Conservation (phyloP, 1,140 invertebrate species). For the Pristionchus pacificus region DNA sequence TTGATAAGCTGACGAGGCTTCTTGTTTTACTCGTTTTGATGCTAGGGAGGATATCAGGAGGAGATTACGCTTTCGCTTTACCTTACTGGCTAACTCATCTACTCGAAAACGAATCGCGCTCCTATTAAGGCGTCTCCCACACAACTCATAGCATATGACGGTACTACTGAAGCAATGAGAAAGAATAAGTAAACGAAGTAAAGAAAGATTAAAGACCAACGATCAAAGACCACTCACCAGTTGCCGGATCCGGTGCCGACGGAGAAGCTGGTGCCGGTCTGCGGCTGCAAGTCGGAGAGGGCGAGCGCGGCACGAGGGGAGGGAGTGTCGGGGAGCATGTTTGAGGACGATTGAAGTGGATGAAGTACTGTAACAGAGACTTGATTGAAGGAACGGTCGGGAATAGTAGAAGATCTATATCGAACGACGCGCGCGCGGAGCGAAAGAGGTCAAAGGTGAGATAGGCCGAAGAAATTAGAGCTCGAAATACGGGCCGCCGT, state of each 20-base stretch:
- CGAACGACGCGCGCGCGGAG: not conserved
- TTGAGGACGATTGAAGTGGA: slow-evolving; percentile 6
- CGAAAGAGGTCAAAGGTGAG: not conserved
- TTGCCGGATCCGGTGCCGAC: slow-evolving; percentile 49
- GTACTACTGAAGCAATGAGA: too few relatives aligned
- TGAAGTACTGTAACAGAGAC: not conserved
- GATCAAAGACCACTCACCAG: slow-evolving; percentile 28
- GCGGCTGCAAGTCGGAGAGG: slow-evolving; percentile 43
- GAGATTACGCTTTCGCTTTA: too few relatives aligned
- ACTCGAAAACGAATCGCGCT: too few relatives aligned
- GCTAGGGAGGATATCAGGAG: too few relatives aligned
- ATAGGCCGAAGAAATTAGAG: not conserved
- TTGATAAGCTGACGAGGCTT: too few relatives aligned
- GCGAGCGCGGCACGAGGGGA: slow-evolving; percentile 50
- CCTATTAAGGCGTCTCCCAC: too few relatives aligned
- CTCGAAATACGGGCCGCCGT: too few relatives aligned
- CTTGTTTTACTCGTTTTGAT: too few relatives aligned
- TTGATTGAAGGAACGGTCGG: too few relatives aligned
- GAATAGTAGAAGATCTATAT: not conserved
- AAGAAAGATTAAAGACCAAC: slow-evolving; percentile 16
- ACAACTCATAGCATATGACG: too few relatives aligned
- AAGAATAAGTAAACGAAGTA: too few relatives aligned
- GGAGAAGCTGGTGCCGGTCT: slow-evolving; percentile 36
- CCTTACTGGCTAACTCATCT: too few relatives aligned
- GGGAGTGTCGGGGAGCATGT: slow-evolving; percentile 49